These are phyloP conservation scores for Lycocerus yunnanus DNA, from an alignment of 2,888 invertebrate species.

Conservation along the genomic window DNA sequence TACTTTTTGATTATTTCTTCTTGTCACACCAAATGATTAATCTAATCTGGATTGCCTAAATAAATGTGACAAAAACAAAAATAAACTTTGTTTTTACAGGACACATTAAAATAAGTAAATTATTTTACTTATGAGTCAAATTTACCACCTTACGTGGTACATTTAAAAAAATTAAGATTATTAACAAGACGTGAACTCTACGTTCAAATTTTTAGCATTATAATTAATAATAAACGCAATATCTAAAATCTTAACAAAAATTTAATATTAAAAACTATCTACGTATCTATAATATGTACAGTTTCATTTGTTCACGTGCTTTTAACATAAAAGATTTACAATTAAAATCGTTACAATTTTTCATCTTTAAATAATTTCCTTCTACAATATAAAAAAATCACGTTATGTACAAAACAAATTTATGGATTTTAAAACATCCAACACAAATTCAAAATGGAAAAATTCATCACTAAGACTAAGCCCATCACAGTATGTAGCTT, in stretches of 20 bases:
- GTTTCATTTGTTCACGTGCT: slow-evolving; percentile 40
- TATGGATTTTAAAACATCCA: slow-evolving; percentile 35
- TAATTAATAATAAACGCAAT: slow-evolving; percentile 15
- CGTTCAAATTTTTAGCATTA: neutral
- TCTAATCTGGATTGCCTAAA: slow-evolving; percentile 33
- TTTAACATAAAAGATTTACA: slow-evolving; percentile 34
- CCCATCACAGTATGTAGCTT: slow-evolving; percentile 57
- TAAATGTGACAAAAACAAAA: neutral
- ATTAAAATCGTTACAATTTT: slow-evolving; percentile 21
- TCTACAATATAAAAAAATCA: slow-evolving; percentile 50
- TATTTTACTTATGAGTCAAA: neutral
- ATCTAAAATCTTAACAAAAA: slow-evolving; percentile 18
- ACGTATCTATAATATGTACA: slow-evolving; percentile 43
- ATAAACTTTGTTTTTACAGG: slow-evolving; percentile 24
- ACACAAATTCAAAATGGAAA: slow-evolving; percentile 51
- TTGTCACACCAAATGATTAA: slow-evolving; percentile 19
- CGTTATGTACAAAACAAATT: slow-evolving; percentile 56
- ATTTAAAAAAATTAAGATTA: neutral
- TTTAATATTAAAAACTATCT: slow-evolving; percentile 19
- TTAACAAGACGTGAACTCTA: neutral
- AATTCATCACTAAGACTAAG: slow-evolving; percentile 54
- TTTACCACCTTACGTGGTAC: neutral
- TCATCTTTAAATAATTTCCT: slow-evolving; percentile 37
- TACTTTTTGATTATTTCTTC: slow-evolving; percentile 5
- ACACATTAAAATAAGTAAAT: neutral